Base-by-base conservation (phyloP, 2,113 vertebrate species). In the Nesogale talazaci region DNA sequence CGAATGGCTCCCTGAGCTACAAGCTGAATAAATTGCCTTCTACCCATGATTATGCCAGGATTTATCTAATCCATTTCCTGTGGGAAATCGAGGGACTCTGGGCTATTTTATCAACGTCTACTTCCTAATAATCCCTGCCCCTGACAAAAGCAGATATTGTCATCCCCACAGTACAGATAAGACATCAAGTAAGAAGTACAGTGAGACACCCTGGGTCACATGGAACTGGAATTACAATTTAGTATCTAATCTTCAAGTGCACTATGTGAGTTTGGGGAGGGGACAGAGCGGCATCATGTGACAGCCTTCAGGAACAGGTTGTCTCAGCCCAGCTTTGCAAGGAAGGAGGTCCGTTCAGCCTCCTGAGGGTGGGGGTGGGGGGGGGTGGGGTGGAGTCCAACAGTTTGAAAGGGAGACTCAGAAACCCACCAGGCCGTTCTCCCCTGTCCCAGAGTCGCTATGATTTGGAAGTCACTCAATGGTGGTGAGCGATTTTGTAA, bases 121-220 rank as follows among this genome's bases (percentile, higher is more conserved):
- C 77, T 74, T 80, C 36, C 15, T 77, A 94, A 81, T 97, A 95
- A 96, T 92, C 61, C 90, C 67, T 93, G 84, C 65, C n/a, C 40
- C 89, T 89, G 86, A 96, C 95, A 96, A 96, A 97, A 93, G 94
- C 79, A 92, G 91, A 96, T 95, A 90, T 86, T 96, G 94, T 95
- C 61, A 81, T 92, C 83, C 83, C 59, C 38, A 70, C 0, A 4
- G 86, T 69, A 89, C 0, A 94, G 94, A 96, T 93, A 94, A 95
- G 91, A 93, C 93, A 93, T 36, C 63, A 85, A 95, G 81, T 86
- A 81, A 83, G 86, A 74, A 86, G 88, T 75, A 72, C 34, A 81
- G 40, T 34, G 74, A 93, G 81, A 84, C 52, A 84, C 94, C 93
- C 46, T 86, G 36, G 83, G 91, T 81, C 34, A 79, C 29, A 90